Percentiles rank a stretch among this genome's conserved stretches.
These are phyloP conservation scores for Fistularia commersonii DNA, from an alignment of 2,797 vertebrate species.

Conservation along the genomic window DNA sequence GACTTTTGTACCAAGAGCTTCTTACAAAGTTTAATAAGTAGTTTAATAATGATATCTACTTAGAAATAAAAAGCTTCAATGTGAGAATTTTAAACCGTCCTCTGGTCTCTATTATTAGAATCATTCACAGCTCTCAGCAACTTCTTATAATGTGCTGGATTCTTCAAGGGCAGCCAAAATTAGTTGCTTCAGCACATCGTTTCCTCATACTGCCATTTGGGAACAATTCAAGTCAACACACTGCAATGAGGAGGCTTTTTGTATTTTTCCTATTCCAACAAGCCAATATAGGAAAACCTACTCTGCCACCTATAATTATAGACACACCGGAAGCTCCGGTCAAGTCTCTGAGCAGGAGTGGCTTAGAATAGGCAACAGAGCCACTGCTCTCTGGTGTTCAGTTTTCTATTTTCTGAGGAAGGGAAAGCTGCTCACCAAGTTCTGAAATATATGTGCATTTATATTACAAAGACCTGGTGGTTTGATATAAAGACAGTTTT, in stretches of 20 bases:
- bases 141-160: not conserved
- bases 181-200: not conserved
- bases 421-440: no score
- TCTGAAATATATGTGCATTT: no score
- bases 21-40: no score
- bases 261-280: not conserved
- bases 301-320: not conserved
- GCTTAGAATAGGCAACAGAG: not conserved
- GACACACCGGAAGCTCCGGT: not conserved
- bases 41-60: no score
- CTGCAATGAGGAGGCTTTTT: no score
- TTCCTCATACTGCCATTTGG: not conserved
- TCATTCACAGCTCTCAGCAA: not conserved
- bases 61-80: no score
- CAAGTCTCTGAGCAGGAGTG: not conserved
- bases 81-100: not conserved
- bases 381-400: not conserved
- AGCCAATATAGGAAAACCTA: no score
- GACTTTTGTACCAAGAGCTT: no score
- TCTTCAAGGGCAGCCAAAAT: not conserved
- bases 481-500: no score
- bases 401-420: not conserved
- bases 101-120: not conserved
- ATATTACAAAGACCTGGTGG: no score
- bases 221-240: not conserved